phyloP scores from a whole-genome alignment of 2,888 invertebrate species.

The Merodon equestris region DNA sequence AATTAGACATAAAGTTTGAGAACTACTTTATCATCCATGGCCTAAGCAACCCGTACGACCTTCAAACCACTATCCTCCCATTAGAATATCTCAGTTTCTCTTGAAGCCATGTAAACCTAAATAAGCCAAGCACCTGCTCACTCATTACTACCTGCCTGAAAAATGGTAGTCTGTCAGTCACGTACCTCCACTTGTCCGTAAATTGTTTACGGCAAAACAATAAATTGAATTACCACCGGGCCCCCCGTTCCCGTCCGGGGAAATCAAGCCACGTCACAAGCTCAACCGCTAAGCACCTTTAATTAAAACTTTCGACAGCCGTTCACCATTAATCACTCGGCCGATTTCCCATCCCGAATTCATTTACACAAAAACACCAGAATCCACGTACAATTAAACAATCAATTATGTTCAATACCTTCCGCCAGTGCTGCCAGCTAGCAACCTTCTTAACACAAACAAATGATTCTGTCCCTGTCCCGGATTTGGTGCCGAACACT shows the following conservation, averaged over 20 bases:
- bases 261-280: slow-evolving; percentile 30
- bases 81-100: too few relatives aligned
- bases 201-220: too few relatives aligned
- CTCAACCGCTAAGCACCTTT: slow-evolving; percentile 46
- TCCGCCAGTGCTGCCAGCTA: slow-evolving; percentile 8
- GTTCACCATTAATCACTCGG: slow-evolving; percentile 50
- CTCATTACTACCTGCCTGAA: too few relatives aligned
- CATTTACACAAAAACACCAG: slow-evolving; percentile 34
- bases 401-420: slow-evolving; percentile 56
- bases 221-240: slow-evolving; percentile 43
- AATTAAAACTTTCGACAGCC: slow-evolving; percentile 57
- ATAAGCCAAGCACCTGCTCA: too few relatives aligned
- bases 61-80: too few relatives aligned
- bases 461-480: slow-evolving; percentile 22
- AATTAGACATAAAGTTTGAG: too few relatives aligned
- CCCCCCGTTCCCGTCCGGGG: too few relatives aligned
- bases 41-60: too few relatives aligned
- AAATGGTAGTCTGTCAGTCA: too few relatives aligned
- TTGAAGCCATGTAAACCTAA: too few relatives aligned
- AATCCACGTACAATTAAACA: slow-evolving; percentile 58
- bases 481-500: not conserved
- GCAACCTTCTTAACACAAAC: slow-evolving; percentile 29
- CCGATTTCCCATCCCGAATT: slow-evolving; percentile 16
- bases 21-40: too few relatives aligned
- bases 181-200: too few relatives aligned